Evolutionary conservation across 2,888 invertebrate genomes (phyloP).

Genomic region (Schizaphis graminum): DNA sequence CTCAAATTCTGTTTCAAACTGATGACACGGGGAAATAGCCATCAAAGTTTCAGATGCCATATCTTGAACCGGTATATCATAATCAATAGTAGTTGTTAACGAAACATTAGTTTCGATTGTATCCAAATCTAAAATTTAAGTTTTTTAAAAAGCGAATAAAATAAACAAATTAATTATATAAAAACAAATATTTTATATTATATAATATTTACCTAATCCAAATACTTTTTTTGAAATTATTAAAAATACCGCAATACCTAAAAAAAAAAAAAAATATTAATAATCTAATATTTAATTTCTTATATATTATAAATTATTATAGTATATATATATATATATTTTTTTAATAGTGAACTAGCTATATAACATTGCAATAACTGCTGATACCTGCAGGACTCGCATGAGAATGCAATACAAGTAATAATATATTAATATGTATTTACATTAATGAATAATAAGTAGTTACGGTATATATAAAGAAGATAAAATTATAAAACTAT

Average conservation of each 20-base stretch:
- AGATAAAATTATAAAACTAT: neutral
- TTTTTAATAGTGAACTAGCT: neutral
- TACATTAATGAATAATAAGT: neutral
- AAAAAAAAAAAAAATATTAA: neutral
- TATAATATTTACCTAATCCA: constrained; percentile 50
- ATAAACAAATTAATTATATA: neutral
- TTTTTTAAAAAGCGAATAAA: neutral
- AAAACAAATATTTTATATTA: neutral
- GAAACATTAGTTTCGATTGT: constrained; percentile 41
- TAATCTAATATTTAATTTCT: neutral
- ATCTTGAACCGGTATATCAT: constrained; percentile 59
- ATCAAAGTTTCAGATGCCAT: constrained; percentile 52
- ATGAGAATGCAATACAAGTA: no score
- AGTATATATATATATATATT: no score
- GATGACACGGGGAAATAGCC: constrained; percentile 65
- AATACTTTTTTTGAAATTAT: constrained; percentile 39
- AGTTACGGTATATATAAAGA: neutral
- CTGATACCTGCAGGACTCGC: neutral
- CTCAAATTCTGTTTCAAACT: constrained; percentile 72
- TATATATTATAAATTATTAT: neutral
- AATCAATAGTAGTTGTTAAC: constrained; percentile 42
- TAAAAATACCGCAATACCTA: constrained; percentile 54
- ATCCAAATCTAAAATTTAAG: constrained; percentile 47
- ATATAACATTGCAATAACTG: neutral
- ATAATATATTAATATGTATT: no score